Base-by-base conservation (phyloP, 1,140 invertebrate species). In the Pachyrhynchus sulphureomaculatus region DNA sequence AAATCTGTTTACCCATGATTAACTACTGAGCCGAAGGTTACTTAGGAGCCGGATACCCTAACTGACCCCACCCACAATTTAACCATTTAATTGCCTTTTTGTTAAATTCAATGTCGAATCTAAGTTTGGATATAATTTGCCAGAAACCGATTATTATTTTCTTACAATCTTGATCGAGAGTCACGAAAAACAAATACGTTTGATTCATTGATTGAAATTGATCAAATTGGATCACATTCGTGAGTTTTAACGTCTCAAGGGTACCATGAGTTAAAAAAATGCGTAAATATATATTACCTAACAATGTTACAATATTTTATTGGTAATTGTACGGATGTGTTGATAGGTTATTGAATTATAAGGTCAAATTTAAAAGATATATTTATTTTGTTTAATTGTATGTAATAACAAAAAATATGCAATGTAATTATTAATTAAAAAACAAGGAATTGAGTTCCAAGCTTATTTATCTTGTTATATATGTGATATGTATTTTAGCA, bases 141-240 rank as follows among this genome's bases (percentile, higher is more conserved):
- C 49, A 8, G 9, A 36, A 34, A 23, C 49, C 18, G 34, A 52
- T 52, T 21, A 52, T 52, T 52, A 52, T 39, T 52, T 52, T 52
- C 21, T 20, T 24, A 17, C 36, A 26, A 48, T 26, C 21, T 4
- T 24, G 45, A 48, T 48, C 45, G 45, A 48, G 5, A 34, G 49
- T 52, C 49, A 52, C 49, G 49, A 52, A 23, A 52, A 37, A 52
- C 32, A 18, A 15, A 52, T 52, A 52, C 36, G 17, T 52, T 48
- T 29, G 44, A 48, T 29, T 41, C 3, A 26, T 29, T 47, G 44
- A 47, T 47, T 47, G 29, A 47, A 32, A 26, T 29, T 47, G 44
- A 47, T 47, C 29, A 47, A 47, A 32, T 47, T 24, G 21, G 44
- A 24, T 52, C 15, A 39, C 12, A 10, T 33, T 52, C 49, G 49